Percentiles rank a stretch among this genome's conserved stretches.
These are phyloP conservation scores for Cephonodes hylas DNA, from an alignment of 2,888 invertebrate species.

Conservation along the genomic window DNA sequence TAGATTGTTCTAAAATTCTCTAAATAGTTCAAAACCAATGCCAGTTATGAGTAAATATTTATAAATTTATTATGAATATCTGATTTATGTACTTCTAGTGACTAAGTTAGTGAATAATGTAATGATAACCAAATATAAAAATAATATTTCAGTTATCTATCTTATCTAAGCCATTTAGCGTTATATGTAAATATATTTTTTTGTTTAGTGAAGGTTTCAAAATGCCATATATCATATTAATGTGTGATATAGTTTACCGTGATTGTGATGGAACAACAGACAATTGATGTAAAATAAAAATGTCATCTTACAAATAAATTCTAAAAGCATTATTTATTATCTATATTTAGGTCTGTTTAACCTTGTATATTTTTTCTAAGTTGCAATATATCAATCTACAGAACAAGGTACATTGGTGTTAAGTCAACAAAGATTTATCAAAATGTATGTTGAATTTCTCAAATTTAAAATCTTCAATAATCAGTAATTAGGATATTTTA, in stretches of 20 bases:
- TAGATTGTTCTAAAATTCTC: neutral
- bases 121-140: conserved; percentile 2
- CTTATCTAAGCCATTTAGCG: neutral
- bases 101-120: neutral
- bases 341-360: no score
- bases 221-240: neutral
- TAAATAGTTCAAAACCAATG: neutral
- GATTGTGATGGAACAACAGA: neutral
- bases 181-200: neutral
- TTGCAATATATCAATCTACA: no score
- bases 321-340: no score
- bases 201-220: neutral
- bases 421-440: no score
- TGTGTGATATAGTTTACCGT: neutral
- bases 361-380: no score
- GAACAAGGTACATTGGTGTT: no score
- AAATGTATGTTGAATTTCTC: no score
- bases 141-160: neutral
- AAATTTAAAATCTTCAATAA: no score
- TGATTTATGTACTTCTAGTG: neutral
- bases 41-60: neutral
- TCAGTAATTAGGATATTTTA: no score
- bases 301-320: no score
- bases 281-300: no score
- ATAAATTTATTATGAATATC: neutral